Evolutionary conservation across 2,888 invertebrate genomes (phyloP), one percentile per base, ranked within the genome.

Genomic region (Phortica okadai): DNA sequence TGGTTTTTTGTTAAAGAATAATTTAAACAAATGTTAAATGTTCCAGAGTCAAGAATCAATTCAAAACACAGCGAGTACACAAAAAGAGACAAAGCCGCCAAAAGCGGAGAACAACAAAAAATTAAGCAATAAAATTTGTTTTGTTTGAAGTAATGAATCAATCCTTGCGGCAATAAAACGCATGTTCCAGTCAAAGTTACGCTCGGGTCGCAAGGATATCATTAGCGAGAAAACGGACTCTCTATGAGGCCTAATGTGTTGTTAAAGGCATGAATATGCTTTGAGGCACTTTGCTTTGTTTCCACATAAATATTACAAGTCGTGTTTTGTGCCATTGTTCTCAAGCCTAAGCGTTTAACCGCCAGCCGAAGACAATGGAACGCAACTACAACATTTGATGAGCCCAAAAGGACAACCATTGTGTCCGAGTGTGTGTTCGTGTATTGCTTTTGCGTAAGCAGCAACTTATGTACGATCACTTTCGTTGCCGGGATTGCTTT

Each of bases 61-160:
- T 87, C 82, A 77, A 85, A 81, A 79, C 74, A 79, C 80, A 76
- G 74, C 73, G 59, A 66, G 73, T 75, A 77, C 73, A 41, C 25
- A 73, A 59, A 72, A 67, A 16, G 11, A 16, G 33, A 50, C 25
- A 74, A 74, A 64, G 74, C 50, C 54, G 62, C 16, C 62, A 25
- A 62, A 59, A 70, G 33, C 67, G 62, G 25, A 21, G 21, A 21
- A 21, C 21, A 21, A 21, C 21, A 21, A 76, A 83, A 89, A 90
- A 91, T 91, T 91, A 84, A 91, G 91, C 91, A 91, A 91, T 91
- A 91, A 91, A 91, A 91, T 91, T 91, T 77, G 91, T 87, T 89
- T 85, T 89, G 91, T 91, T 91, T 90, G 83, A 83, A 88, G 88
- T 89, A 90, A 90, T 90, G 86, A 86, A 86, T 88, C 84, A 87